Conservation (phyloP, 2,888 invertebrate species). For the Aricia artaxerxes region DNA sequence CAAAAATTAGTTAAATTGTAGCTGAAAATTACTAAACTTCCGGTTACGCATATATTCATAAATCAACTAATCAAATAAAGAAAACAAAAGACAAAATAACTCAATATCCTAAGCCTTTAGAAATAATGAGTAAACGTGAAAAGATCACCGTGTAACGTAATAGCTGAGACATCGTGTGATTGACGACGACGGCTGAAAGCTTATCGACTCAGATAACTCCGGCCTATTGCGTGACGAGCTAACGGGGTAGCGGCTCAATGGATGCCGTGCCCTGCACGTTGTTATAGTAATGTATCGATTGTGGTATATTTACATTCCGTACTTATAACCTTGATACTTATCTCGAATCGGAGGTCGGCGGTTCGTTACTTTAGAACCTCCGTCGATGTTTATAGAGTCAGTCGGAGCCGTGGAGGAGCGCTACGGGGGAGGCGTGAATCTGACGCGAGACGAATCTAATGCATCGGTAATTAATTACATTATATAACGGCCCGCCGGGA, state of each 20-base stretch:
- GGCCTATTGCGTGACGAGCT: constrained; percentile 65
- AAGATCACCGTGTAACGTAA: background rate
- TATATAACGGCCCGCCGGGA: background rate
- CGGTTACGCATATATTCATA: too few relatives aligned
- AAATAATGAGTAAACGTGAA: background rate
- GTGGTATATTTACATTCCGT: background rate
- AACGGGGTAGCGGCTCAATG: constrained; percentile 48
- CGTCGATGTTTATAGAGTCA: background rate
- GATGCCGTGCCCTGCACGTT: constrained; percentile 41
- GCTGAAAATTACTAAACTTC: too few relatives aligned
- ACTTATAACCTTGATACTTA: constrained; percentile 18
- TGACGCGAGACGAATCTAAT: constrained; percentile 21
- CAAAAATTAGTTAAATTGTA: too few relatives aligned
- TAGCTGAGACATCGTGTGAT: constrained; percentile 42
- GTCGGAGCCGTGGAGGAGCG: background rate
- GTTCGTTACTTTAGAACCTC: background rate
- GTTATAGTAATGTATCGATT: constrained; percentile 1
- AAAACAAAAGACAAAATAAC: background rate
- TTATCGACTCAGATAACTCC: constrained; percentile 60
- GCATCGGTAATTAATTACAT: constrained; percentile 15
- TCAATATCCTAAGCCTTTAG: background rate
- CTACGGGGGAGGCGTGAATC: background rate
- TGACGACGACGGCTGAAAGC: constrained; percentile 58
- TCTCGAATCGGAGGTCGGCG: background rate
- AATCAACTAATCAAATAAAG: background rate